Evolutionary conservation across 2,113 vertebrate species (phyloP).

Genomic region (Saguinus midas): DNA sequence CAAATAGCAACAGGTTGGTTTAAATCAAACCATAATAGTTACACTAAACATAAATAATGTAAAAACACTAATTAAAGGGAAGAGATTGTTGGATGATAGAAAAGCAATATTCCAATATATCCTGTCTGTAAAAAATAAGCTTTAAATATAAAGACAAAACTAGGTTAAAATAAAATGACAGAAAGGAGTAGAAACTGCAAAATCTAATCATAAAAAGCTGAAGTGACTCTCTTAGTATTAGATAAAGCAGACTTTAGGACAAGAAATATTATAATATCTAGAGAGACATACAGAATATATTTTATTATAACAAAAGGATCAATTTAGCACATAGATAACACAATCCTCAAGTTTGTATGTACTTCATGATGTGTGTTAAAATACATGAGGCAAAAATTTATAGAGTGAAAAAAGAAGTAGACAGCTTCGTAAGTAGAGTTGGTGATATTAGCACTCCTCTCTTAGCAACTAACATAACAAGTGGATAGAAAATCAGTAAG

Average conservation of each 20-base stretch:
- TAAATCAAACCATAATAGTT: not conserved
- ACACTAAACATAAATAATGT: not conserved
- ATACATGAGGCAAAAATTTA: not conserved
- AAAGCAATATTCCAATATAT: not conserved
- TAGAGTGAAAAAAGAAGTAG: not conserved
- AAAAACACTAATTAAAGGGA: not conserved
- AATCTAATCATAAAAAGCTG: not conserved
- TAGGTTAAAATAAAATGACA: not conserved
- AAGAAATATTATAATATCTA: too few relatives aligned
- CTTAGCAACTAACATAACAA: too few relatives aligned
- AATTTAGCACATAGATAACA: not conserved
- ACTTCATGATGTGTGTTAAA: not conserved
- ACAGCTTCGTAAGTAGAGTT: accelerated
- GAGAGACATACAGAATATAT: not conserved
- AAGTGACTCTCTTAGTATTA: not conserved
- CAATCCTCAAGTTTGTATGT: accelerated
- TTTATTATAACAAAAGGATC: too few relatives aligned
- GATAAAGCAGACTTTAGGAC: not conserved
- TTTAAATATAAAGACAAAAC: not conserved
- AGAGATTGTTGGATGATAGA: not conserved
- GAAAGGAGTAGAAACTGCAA: not conserved
- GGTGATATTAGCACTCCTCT: not conserved
- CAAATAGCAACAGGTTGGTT: not conserved
- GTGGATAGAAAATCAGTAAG: not conserved
- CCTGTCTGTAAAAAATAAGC: not conserved